These are phyloP conservation scores for Paratilapia polleni DNA, from an alignment of 2,113 vertebrate species.

Conservation along the genomic window DNA sequence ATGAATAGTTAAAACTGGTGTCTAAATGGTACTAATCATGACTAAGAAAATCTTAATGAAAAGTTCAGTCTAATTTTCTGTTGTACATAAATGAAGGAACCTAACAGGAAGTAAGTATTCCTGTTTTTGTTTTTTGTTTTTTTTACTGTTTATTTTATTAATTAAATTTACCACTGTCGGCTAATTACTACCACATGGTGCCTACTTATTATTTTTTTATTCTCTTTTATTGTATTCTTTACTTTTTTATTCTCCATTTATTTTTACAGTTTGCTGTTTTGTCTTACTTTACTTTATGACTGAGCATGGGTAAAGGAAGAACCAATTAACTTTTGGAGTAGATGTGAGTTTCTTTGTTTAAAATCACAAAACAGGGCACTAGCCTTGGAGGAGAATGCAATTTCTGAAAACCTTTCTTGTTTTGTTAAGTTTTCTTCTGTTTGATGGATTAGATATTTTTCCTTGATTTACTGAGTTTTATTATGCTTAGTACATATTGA, in stretches of 20 bases:
- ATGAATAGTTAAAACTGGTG: too few relatives aligned
- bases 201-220: not conserved
- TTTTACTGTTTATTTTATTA: too few relatives aligned
- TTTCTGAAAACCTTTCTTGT: not conserved
- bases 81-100: too few relatives aligned
- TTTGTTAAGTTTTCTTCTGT: not conserved
- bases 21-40: too few relatives aligned
- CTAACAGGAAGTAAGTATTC: too few relatives aligned
- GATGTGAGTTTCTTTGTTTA: slow-evolving; percentile 1
- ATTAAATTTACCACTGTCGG: not conserved
- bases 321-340: not conserved
- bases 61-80: too few relatives aligned
- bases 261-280: not conserved
- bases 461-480: not conserved
- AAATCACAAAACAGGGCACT: not conserved
- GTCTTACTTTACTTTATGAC: not conserved
- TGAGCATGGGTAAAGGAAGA: not conserved
- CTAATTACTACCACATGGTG: not conserved
- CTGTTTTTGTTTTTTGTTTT: too few relatives aligned
- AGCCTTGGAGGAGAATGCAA: not conserved
- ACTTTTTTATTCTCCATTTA: not conserved
- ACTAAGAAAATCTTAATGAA: too few relatives aligned
- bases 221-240: not conserved
- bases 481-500: not conserved
- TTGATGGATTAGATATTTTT: not conserved